A percentile compares a stretch with the other conserved stretches of the same genome.
Evolutionary conservation across 2,113 vertebrate species (phyloP).

Genomic region (Seriola dumerili): DNA sequence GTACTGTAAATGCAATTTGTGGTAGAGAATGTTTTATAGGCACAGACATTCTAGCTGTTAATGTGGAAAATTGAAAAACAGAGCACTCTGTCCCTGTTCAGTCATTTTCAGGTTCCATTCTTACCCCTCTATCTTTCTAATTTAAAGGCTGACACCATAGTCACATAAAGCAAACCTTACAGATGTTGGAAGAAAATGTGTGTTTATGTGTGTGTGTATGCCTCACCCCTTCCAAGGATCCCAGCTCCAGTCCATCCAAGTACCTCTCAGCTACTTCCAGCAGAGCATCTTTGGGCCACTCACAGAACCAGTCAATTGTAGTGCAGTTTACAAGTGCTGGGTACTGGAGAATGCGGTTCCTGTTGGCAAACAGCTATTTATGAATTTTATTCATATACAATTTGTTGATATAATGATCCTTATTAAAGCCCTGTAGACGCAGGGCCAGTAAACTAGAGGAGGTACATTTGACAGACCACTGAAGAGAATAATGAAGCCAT

Average conservation of each 20-base stretch:
- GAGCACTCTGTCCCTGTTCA: not conserved
- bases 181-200: not conserved
- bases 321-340: constrained; percentile 92
- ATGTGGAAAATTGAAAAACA: too few relatives aligned
- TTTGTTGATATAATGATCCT: not conserved
- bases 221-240: constrained; percentile 84
- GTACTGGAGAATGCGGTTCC: constrained; percentile 91
- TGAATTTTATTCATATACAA: not conserved
- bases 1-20: too few relatives aligned
- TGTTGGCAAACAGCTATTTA: constrained; percentile 54
- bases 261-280: constrained; percentile 92
- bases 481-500: not conserved
- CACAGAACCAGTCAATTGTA: constrained; percentile 93
- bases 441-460: not conserved
- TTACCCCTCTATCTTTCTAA: not conserved
- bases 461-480: not conserved
- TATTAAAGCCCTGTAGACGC: not conserved
- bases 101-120: not conserved
- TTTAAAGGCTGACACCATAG: not conserved
- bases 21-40: too few relatives aligned
- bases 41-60: not conserved
- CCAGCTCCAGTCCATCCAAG: constrained; percentile 85
- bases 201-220: not conserved
- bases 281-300: constrained; percentile 91
- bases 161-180: not conserved